Evolutionary conservation across 2,888 invertebrate species (phyloP).

Genomic region (Eupithecia dodoneata): DNA sequence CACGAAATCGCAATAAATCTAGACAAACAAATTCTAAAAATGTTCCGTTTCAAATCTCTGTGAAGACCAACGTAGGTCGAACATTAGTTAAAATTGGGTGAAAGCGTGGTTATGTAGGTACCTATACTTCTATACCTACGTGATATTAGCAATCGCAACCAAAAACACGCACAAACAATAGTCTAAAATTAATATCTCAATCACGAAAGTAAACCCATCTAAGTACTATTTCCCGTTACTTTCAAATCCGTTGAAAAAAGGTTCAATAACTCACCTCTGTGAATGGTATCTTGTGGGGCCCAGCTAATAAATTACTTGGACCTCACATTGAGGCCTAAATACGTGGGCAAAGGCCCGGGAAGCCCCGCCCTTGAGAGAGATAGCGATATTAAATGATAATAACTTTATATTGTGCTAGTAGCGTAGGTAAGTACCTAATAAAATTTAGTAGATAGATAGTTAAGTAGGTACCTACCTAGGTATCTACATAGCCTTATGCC

Average conservation of each 20-base stretch:
- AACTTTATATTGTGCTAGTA: not conserved
- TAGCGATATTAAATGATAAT: slow-evolving; percentile 18
- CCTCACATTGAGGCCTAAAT: slow-evolving; percentile 78
- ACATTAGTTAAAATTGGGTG: slow-evolving; percentile 20
- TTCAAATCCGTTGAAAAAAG: slow-evolving; percentile 46
- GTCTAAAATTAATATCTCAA: slow-evolving; percentile 61
- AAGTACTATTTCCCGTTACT: slow-evolving; percentile 55
- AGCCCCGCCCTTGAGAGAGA: slow-evolving; percentile 73
- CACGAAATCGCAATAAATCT: slow-evolving; percentile 64
- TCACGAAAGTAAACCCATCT: slow-evolving; percentile 53
- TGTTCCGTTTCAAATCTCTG: slow-evolving; percentile 37
- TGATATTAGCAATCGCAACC: not conserved
- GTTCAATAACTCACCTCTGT: slow-evolving; percentile 70
- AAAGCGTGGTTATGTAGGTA: slow-evolving; percentile 23
- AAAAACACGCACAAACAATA: slow-evolving; percentile 6
- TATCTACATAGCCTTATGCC: too few relatives aligned
- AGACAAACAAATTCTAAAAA: slow-evolving; percentile 54
- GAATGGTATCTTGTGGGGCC: slow-evolving; percentile 70
- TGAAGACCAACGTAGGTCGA: not conserved
- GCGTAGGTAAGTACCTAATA: not conserved
- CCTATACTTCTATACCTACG: not conserved
- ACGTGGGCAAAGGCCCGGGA: slow-evolving; percentile 66
- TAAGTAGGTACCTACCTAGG: too few relatives aligned
- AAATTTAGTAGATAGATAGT: not conserved
- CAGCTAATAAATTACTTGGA: slow-evolving; percentile 78